Percentiles rank a stretch among this genome's conserved stretches.
These are phyloP conservation scores for Caenorhabditis sp. DNA, from an alignment of 2,888 invertebrate species.

Conservation along the genomic window DNA sequence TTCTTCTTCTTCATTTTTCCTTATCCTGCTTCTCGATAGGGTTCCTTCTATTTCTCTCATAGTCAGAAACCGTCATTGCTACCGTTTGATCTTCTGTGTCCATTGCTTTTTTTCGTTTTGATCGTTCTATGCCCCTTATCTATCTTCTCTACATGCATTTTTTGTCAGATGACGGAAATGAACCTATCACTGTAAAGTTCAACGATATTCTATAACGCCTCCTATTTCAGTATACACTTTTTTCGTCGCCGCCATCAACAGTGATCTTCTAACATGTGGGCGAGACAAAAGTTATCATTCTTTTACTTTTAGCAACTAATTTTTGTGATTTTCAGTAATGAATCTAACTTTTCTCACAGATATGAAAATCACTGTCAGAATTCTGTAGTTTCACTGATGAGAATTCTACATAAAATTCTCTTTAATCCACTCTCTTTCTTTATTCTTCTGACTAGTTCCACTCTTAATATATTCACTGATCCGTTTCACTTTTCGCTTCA, in stretches of 20 bases:
- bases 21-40: conserved; percentile 17
- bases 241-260: not conserved
- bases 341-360: no score
- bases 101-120: no score
- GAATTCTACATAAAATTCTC: conserved; percentile 28
- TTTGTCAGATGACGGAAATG: conserved; percentile 56
- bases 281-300: not conserved
- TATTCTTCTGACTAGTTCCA: conserved; percentile 30
- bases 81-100: conserved; percentile 56
- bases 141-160: conserved; percentile 28
- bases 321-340: no score
- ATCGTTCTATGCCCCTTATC: conserved; percentile 55
- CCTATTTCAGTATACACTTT: not conserved
- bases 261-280: conserved; percentile 2
- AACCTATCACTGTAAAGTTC: conserved; percentile 60
- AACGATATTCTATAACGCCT: conserved; percentile 39
- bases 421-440: not conserved
- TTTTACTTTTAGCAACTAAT: no score
- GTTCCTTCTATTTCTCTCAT: conserved; percentile 3
- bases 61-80: not conserved
- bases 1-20: conserved; percentile 20
- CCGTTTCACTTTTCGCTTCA: conserved; percentile 38
- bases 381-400: no score
- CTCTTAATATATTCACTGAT: conserved; percentile 14
- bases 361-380: no score